Evolutionary conservation across 2,797 vertebrate species (phyloP), one percentile per base, ranked within the genome.

Genomic region (Tamandua tetradactyla): DNA sequence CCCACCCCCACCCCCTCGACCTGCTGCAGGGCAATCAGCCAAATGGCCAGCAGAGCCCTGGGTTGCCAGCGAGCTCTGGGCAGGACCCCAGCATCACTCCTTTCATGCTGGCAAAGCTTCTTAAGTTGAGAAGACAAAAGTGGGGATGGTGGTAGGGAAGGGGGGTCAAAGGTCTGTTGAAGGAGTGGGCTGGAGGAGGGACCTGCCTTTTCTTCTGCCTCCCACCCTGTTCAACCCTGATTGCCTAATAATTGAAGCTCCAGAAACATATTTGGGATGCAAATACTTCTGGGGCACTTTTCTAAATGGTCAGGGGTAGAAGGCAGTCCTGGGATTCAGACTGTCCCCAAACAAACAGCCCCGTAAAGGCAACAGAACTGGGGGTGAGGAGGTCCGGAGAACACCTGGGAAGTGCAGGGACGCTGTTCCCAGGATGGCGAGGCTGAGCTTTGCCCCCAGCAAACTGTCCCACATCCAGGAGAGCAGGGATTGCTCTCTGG

Each of bases 121-220:
- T 81, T 82, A 62, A 64, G 23, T 87, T 87, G 42, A 91, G 82
- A 95, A 75, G 66, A 76, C 89, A 93, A 89, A 88, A 81, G 66
- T 81, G 8, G 57, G 90, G 23, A 6, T 8, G 5, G n/a, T 69
- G 15, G 61, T 35, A 49, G 66, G 66, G 27, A 55, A 84, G 52
- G 30, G 47, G 57, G 35, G 76, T 83, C 76, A 93, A 55, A 35
- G 40, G 44, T 59, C 42, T 84, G 13, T 11, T 37, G 30, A 44
- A 94, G 12, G 49, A 64, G 18, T 14, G 9, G 72, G 14, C 44
- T n/a, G 47, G 55, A 55, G 66, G 27, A 68, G 47, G 40, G 25
- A 0, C 25, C 3, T 42, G 27, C 4, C 40, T 86, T 78, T 84
- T 68, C 37, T 52, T 93, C 25, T 59, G 76, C 32, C 47, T n/a